These are phyloP conservation scores for Hyposoter didymator DNA, from an alignment of 2,888 invertebrate species.

Conservation along the genomic window DNA sequence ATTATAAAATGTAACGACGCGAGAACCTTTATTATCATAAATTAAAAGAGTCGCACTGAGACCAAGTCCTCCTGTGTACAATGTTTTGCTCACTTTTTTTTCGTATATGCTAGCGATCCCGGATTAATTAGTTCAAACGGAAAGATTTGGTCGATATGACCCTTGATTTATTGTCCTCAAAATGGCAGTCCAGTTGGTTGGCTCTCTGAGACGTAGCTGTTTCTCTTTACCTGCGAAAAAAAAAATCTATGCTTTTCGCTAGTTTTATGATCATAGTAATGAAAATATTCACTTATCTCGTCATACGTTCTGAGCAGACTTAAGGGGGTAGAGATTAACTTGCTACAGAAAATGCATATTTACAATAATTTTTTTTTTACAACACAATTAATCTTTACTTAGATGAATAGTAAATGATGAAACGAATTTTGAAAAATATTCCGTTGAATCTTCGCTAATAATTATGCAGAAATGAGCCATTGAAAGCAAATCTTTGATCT, in stretches of 20 bases:
- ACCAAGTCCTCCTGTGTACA: neutral
- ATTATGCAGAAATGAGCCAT: too few relatives aligned
- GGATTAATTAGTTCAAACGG: conserved; percentile 8
- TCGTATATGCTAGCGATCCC: neutral
- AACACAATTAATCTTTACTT: too few relatives aligned
- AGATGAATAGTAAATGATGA: too few relatives aligned
- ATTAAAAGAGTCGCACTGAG: conserved; percentile 51
- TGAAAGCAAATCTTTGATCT: too few relatives aligned
- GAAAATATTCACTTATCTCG: neutral
- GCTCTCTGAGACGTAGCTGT: neutral
- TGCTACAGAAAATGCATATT: too few relatives aligned
- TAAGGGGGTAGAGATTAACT: neutral
- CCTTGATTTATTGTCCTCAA: neutral
- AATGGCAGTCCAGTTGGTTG: neutral
- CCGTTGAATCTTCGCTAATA: too few relatives aligned
- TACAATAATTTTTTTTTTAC: too few relatives aligned
- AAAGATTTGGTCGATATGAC: neutral
- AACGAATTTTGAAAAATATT: too few relatives aligned
- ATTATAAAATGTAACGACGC: conserved; percentile 48
- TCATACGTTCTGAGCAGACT: neutral
- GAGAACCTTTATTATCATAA: conserved; percentile 62
- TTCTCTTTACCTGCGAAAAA: neutral
- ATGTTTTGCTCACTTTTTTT: conserved; percentile 23
- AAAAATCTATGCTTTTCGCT: neutral
- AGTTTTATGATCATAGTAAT: neutral